A percentile compares a stretch with the other conserved stretches of the same genome.
Evolutionary conservation across 2,113 vertebrate species (phyloP).

Genomic region (Marcusenius ussheri): DNA sequence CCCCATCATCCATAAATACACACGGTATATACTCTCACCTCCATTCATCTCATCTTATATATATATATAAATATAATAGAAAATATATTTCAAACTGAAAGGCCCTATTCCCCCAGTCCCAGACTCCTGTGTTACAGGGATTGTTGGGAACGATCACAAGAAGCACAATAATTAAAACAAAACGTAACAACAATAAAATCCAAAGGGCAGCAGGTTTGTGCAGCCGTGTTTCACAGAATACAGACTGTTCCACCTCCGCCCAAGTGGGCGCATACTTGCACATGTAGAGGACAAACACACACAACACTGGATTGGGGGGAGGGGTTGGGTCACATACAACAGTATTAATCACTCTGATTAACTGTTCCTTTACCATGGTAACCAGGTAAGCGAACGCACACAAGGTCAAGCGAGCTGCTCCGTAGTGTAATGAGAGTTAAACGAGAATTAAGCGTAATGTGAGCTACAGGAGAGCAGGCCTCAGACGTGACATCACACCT

Average conservation of each 20-base stretch:
- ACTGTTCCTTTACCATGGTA: background rate
- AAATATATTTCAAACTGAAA: constrained; percentile 12
- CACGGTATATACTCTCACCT: background rate
- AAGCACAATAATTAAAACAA: constrained; percentile 9
- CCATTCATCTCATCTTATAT: background rate
- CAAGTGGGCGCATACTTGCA: constrained; percentile 34
- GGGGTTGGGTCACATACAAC: constrained; percentile 7
- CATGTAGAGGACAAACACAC: constrained; percentile 27
- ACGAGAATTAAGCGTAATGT: background rate
- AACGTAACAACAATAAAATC: background rate
- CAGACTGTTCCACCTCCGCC: constrained; percentile 13
- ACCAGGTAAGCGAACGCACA: background rate
- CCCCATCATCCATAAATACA: background rate
- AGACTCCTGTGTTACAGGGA: background rate
- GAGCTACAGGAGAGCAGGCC: constrained; percentile 31
- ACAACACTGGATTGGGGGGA: background rate
- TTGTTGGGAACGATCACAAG: constrained; percentile 25
- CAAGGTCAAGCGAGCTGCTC: background rate
- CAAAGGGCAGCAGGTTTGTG: background rate
- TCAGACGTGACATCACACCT: constrained; percentile 43
- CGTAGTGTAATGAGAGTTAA: background rate
- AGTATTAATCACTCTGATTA: background rate
- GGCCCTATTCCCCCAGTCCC: background rate
- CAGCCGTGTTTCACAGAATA: constrained; percentile 21
- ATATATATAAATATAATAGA: constrained; percentile 1